Base-by-base conservation (phyloP, 1,140 invertebrate genomes). In the Yoshiicerus persimilis region DNA sequence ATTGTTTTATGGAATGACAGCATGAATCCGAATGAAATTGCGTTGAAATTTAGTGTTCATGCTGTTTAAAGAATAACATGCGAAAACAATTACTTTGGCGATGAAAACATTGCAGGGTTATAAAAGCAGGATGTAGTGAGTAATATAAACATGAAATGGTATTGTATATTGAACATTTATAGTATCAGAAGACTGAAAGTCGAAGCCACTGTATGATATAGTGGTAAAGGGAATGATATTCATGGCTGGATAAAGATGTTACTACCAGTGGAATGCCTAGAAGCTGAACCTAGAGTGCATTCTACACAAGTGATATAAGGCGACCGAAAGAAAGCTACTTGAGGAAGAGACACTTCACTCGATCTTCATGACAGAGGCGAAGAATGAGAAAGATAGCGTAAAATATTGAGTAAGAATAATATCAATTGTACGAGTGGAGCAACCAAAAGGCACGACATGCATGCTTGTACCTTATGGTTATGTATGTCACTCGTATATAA, bases 331-430 rank as follows among this genome's bases (percentile, higher is more conserved):
- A 20, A 38, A 25, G 75, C 75, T 34, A 80, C 16, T 32, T 34
- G 30, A n/a, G 75, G 23, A 80, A 38, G 32, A 32, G 30, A 80
- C 75, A 80, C 75, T 80, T 80, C 75, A 80, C 75, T 80, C 75
- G 75, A 80, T 80, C 75, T 34, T 32, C 75, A 32, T 36, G 75
- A 80, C 32, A 80, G 75, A 80, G 32, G 27, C 30, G 34, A 36
- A 32, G 75, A 80, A 32, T 38, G 75, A 38, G 75, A 80, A 80
- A 32, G 75, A 80, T 80, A 80, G 75, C 75, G 30, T 80, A 80
- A 80, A 80, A 80, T 80, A 80, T 80, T 80, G 75, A 80, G 75
- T 80, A 80, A 80, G 75, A 80, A 36, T 80, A 70, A 56, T 56
- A 56, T 56, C 47, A 56, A 56, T 56, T 56, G 47, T 56, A 56